Conservation (phyloP, 2,797 vertebrate genomes). For the Sebastes cheni region DNA sequence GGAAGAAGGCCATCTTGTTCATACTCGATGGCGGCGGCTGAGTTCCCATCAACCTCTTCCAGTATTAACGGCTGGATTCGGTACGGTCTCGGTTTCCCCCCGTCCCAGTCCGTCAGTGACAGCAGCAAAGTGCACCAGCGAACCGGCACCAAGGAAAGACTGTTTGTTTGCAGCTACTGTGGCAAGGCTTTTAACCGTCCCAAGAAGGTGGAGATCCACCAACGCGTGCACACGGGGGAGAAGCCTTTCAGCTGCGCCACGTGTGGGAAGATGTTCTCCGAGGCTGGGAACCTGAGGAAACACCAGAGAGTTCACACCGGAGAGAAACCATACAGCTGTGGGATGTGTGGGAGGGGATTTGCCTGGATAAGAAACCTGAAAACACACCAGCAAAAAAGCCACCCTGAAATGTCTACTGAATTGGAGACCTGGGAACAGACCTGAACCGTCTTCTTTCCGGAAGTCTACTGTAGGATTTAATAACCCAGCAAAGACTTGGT, state of each 20-base stretch:
- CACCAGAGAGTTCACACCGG: constrained; percentile 87
- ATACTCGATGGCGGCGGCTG: constrained; percentile 43
- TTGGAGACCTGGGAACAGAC: constrained; percentile 10
- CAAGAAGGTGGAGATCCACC: constrained; percentile 88
- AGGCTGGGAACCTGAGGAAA: constrained; percentile 84
- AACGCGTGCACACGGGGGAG: constrained; percentile 85
- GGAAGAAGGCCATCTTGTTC: constrained; percentile 57
- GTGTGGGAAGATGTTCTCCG: constrained; percentile 85
- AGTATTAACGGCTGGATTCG: constrained; percentile 52
- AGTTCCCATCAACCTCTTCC: constrained; percentile 65
- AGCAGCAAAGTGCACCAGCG: constrained; percentile 68
- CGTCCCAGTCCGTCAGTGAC: neutral
- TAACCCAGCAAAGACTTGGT: neutral
- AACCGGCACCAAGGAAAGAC: constrained; percentile 79
- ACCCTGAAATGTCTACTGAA: constrained; percentile 57
- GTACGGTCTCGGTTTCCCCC: neutral
- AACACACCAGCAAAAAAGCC: constrained; percentile 82
- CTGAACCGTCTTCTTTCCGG: neutral
- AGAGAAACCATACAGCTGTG: constrained; percentile 84
- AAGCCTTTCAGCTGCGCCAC: constrained; percentile 85
- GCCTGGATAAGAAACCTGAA: constrained; percentile 86
- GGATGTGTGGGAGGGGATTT: constrained; percentile 83
- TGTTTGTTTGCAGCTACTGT: constrained; percentile 87
- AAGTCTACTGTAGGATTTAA: neutral
- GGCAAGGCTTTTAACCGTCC: constrained; percentile 90